Conservation (phyloP, 2,888 invertebrate genomes). For the Lasiommata megera region DNA sequence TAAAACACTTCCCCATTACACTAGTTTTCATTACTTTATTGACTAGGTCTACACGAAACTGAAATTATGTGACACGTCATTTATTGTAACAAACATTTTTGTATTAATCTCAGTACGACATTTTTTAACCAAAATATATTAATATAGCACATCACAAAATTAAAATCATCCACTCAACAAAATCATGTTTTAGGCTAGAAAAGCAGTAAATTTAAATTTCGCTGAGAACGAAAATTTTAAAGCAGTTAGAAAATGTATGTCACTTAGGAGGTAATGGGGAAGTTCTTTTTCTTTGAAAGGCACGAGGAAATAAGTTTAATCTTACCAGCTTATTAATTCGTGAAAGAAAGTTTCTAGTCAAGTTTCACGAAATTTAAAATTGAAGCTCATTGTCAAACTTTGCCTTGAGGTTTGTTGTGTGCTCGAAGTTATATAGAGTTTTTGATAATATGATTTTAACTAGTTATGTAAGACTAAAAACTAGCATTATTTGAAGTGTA, state of each 20-base stretch:
- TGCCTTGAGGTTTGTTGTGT: not conserved
- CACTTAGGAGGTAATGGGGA: not conserved
- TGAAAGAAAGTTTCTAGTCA: not conserved
- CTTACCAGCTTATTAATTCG: not conserved
- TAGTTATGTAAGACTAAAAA: not conserved
- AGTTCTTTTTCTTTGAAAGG: not conserved
- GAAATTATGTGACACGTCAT: slow-evolving; percentile 10
- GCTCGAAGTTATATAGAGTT: not conserved
- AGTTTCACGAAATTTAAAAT: slow-evolving; percentile 7
- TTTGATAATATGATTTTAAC: not conserved
- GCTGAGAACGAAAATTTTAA: not conserved
- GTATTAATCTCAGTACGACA: no score
- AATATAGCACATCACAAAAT: no score
- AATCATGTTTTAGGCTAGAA: no score
- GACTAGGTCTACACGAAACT: slow-evolving; percentile 22
- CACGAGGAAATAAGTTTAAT: not conserved
- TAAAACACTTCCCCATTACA: slow-evolving; percentile 24
- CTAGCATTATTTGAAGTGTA: no score
- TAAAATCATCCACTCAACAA: no score
- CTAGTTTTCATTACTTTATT: slow-evolving; percentile 26
- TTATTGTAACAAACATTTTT: not conserved
- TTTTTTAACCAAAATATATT: no score
- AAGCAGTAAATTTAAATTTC: no score
- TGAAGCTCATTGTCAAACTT: slow-evolving; percentile 9
- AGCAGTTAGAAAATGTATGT: not conserved